These are phyloP conservation scores for Andrena chrysosceles DNA, from an alignment of 2,888 invertebrate species.

Conservation along the genomic window DNA sequence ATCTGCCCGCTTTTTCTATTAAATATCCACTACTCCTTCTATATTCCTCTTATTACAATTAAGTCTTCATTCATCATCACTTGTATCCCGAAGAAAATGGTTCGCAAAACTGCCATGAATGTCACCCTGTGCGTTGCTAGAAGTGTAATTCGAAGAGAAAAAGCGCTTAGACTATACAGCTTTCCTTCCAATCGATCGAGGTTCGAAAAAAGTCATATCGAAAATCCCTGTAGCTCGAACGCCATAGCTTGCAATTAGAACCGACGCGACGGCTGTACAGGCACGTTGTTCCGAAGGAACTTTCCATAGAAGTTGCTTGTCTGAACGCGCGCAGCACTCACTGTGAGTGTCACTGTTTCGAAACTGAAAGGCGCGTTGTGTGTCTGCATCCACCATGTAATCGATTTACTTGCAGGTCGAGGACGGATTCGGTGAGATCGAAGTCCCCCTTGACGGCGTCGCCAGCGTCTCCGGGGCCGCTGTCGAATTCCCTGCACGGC, in stretches of 20 bases:
- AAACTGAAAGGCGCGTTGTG: constrained; percentile 41
- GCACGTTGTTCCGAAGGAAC: constrained; percentile 12
- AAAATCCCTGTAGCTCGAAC: constrained; percentile 5
- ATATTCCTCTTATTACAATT: too few species aligned
- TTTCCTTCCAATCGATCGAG: constrained; percentile 4
- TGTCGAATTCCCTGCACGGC: constrained; percentile 83
- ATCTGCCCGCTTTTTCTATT: too few species aligned
- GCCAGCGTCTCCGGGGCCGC: constrained; percentile 82
- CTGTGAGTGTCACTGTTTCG: constrained; percentile 35
- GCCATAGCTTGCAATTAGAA: constrained; percentile 11
- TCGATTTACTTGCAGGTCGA: constrained; percentile 78
- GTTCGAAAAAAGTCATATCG: background rate
- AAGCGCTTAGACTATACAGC: background rate
- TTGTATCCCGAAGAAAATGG: background rate
- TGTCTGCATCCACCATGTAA: constrained; percentile 36
- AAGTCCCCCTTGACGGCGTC: constrained; percentile 83
- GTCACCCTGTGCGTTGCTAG: background rate
- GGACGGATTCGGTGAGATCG: constrained; percentile 83
- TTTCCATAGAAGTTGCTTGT: constrained; percentile 49
- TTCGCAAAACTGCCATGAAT: background rate
- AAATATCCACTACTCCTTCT: too few species aligned
- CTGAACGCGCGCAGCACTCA: constrained; percentile 37
- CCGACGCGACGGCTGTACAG: background rate
- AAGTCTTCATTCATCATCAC: too few species aligned
- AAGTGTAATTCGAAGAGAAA: background rate